Conservation (phyloP, 1,140 invertebrate genomes). For the Brachionus manjavacas region DNA sequence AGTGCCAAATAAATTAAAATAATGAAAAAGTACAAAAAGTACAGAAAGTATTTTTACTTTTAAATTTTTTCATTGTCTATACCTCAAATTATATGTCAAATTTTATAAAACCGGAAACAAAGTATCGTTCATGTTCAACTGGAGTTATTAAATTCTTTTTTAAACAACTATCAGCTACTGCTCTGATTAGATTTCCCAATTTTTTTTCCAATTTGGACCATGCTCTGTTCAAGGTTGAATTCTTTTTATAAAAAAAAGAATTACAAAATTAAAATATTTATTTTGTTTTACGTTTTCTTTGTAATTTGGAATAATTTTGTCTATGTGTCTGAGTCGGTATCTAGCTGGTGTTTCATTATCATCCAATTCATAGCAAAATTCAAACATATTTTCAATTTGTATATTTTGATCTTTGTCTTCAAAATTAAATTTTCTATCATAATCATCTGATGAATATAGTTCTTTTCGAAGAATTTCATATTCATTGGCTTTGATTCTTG, state of each 20-base stretch:
- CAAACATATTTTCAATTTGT: constrained; percentile 7
- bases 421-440: not conserved
- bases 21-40: too few species aligned
- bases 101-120: not conserved
- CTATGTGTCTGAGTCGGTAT: not conserved
- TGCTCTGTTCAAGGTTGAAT: not conserved
- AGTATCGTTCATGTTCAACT: not conserved
- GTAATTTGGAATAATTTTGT: not conserved
- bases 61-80: too few species aligned
- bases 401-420: not conserved
- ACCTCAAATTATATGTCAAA: too few species aligned
- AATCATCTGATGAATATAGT: not conserved
- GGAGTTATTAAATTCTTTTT: not conserved
- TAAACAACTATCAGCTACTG: not conserved
- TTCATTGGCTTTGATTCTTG: constrained; percentile 63
- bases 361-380: constrained; percentile 17
- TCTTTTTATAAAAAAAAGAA: not conserved
- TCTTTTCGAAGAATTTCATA: not conserved
- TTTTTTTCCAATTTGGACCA: not conserved
- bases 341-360: constrained; percentile 27
- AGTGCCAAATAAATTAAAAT: too few species aligned
- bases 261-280: not conserved
- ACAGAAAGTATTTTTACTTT: too few species aligned
- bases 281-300: not conserved
- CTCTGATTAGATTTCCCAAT: not conserved